Evolutionary conservation across 2,888 invertebrate species (phyloP), one percentile per base, ranked within the genome.

Genomic region (Teleiodes luculella): DNA sequence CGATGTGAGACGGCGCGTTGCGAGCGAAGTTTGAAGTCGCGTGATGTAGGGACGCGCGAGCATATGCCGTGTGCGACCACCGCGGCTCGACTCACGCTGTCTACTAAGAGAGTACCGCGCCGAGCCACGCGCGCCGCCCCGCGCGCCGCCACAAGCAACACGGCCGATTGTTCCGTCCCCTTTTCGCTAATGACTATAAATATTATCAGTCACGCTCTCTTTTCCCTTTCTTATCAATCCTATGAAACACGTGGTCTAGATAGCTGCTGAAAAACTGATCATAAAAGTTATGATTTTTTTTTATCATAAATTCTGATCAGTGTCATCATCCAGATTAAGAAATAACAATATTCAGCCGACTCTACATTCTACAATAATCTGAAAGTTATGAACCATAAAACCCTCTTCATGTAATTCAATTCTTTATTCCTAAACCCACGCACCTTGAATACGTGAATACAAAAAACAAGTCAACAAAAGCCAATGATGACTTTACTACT

Each of bases 61-160:
- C 75, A 64, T 71, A 63, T 68, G 77, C 76, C 76, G 77, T 73
- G 69, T 73, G 77, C 87, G 86, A 83, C 86, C 91, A 89, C 86
- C 91, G 91, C 86, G 83, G 91, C 91, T 91, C 92, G 91, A 91
- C 91, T 91, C 92, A 91, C 91, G 92, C 92, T 91, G 86, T 91
- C 91, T 92, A 91, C 92, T 92, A 91, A 72, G 71, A 90, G 68
- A 86, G 83, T 87, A 85, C 87, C 84, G 68, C 70, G 55, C 11
- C 55, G 75, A 76, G 72, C 79, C 89, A 88, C 90, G 90, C 92
- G 91, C 91, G 91, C 91, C 91, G 90, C 91, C 90, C 88, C 86
- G 87, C 91, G 85, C 80, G 82, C 78, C 84, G 83, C 87, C 79
- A 74, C 72, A 71, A 77, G 78, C 82, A 74, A 76, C 76, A 69